Conservation (phyloP, 2,888 invertebrate species). For the Epistrophe eligans region DNA sequence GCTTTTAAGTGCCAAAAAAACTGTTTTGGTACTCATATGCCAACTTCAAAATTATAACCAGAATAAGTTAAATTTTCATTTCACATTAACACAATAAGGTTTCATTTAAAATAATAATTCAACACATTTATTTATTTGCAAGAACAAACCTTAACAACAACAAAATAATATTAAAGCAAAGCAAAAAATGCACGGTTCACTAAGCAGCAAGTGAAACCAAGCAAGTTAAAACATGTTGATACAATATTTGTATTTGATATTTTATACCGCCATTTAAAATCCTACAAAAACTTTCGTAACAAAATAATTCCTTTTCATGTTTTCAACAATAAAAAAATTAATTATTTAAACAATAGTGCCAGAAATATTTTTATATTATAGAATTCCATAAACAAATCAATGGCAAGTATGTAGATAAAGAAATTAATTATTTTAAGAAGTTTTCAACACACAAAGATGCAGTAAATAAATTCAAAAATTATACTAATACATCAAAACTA, state of each 20-base stretch:
- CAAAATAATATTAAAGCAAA: slow-evolving; percentile 23
- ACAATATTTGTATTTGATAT: slow-evolving; percentile 14
- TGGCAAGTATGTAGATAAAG: slow-evolving; percentile 70
- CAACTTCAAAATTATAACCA: slow-evolving; percentile 61
- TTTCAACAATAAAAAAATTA: slow-evolving; percentile 76
- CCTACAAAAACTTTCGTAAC: slow-evolving; percentile 12
- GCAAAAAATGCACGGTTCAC: slow-evolving; percentile 42
- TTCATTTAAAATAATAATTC: slow-evolving; percentile 77
- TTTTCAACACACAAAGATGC: slow-evolving; percentile 52
- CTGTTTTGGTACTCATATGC: slow-evolving; percentile 33
- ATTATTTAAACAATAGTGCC: slow-evolving; percentile 84
- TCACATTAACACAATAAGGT: slow-evolving; percentile 70
- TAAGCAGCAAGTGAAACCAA: slow-evolving; percentile 45
- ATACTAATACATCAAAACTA: slow-evolving; percentile 13
- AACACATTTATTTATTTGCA: slow-evolving; percentile 74
- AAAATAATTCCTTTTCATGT: slow-evolving; percentile 22
- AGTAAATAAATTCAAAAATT: slow-evolving; percentile 42
- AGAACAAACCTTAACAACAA: slow-evolving; percentile 16
- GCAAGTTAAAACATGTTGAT: slow-evolving; percentile 41
- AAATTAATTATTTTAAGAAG: slow-evolving; percentile 64
- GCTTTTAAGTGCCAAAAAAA: slow-evolving; percentile 37
- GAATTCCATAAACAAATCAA: slow-evolving; percentile 63
- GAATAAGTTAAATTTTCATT: slow-evolving; percentile 42
- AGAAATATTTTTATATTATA: slow-evolving; percentile 82
- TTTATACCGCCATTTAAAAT: slow-evolving; percentile 1